phyloP scores from a whole-genome alignment of 2,888 invertebrate genomes.

The Fragum whitleyi region DNA sequence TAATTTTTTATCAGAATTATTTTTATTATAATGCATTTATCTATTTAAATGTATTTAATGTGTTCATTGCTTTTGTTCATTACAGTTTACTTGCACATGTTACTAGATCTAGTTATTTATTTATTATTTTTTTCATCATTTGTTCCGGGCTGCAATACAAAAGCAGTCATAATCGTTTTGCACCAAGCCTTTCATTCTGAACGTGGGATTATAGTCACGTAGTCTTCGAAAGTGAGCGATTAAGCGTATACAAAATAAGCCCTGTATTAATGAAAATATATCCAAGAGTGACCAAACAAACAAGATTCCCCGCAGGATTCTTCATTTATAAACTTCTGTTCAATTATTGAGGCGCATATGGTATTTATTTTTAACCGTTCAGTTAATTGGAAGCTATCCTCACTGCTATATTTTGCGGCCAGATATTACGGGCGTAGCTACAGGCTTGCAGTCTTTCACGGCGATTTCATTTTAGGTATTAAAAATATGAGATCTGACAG shows the following conservation, averaged over 20 bases:
- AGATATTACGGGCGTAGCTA: constrained; percentile 39
- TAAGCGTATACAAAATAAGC: not conserved
- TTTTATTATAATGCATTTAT: no score
- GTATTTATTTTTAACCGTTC: constrained; percentile 25
- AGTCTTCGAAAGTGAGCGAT: not conserved
- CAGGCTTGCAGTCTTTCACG: constrained; percentile 24
- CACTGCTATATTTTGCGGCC: not conserved
- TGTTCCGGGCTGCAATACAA: no score
- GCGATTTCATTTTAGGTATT: constrained; percentile 43
- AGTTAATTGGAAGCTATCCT: constrained; percentile 19
- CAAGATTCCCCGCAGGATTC: not conserved
- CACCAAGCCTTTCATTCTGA: no score
- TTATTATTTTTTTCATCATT: no score
- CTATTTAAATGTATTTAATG: no score
- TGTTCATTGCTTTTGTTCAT: no score
- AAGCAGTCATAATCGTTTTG: no score
- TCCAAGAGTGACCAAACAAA: constrained; percentile 12
- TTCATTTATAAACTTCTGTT: constrained; percentile 4
- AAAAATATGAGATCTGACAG: no score
- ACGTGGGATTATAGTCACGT: no score
- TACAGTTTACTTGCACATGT: no score
- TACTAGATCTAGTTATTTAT: no score
- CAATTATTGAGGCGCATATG: constrained; percentile 16
- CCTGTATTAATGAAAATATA: not conserved
- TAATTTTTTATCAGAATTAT: no score